These are phyloP conservation scores for Cichladusa arquata DNA, from an alignment of 2,113 vertebrate genomes.

Conservation along the genomic window DNA sequence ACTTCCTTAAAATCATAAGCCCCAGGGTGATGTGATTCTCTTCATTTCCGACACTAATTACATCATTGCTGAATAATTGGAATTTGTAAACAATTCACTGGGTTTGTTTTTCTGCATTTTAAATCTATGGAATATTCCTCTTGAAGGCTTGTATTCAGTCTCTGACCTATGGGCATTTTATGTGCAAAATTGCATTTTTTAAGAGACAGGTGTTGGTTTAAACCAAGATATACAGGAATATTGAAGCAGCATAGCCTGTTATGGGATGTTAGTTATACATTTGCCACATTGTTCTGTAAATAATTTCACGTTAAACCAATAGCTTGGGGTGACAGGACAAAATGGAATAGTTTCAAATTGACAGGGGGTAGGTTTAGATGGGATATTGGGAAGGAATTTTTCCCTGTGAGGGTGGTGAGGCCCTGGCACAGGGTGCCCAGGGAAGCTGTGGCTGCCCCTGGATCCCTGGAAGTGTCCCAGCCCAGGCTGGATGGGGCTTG, in stretches of 20 bases:
- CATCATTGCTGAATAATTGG: neutral
- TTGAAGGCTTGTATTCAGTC: neutral
- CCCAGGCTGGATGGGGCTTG: fast-evolving
- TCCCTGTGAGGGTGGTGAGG: neutral
- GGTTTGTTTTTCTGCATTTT: neutral
- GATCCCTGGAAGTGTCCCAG: neutral
- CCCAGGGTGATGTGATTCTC: neutral
- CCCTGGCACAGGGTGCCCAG: neutral
- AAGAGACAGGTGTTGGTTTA: neutral
- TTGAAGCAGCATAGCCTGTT: neutral
- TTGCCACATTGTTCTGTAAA: neutral
- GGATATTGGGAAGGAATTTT: neutral
- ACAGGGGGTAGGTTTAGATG: fast-evolving
- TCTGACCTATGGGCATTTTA: neutral
- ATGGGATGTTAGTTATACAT: neutral
- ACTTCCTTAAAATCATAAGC: neutral
- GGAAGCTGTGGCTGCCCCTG: neutral
- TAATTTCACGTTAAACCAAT: neutral
- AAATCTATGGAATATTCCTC: neutral
- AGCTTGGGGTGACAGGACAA: neutral
- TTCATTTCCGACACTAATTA: neutral
- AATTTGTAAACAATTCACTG: neutral
- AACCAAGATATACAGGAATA: neutral
- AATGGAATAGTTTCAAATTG: neutral
- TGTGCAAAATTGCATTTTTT: neutral